Evolutionary conservation across 2,797 vertebrate species (phyloP), one percentile per base, ranked within the genome.

Genomic region (Coendou prehensilis): DNA sequence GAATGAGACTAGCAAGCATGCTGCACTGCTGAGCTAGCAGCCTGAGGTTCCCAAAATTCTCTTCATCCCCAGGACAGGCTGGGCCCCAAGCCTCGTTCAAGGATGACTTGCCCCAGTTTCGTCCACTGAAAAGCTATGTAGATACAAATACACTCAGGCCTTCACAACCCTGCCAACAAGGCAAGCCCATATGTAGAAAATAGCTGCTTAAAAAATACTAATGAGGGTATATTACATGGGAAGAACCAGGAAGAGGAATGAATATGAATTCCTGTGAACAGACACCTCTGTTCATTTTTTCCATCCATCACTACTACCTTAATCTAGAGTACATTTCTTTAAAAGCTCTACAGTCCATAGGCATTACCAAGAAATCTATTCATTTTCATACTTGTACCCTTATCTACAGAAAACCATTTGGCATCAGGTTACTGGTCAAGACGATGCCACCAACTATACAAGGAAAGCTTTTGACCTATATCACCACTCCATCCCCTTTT

Each of bases 381-480:
- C 14, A 75, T 78, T 78, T 92, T 87, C 23, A 14, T 76, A 91
- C 87, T 73, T 95, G 71, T 75, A 59, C 63, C 15, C 30, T n/a
- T 89, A 88, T 90, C 37, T 91, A 95, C 30, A 88, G 95, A 94
- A 87, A 95, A 79, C 61, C 90, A 93, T 82, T 50, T 56, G 41
- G 52, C 59, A 88, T 67, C 15, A 81, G 28, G 63, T 92, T 69
- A 76, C 30, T 75, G 41, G 61, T 88, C 10, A 95, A 85, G 61
- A 95, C 71, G 82, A 97, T 76, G 26, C 7, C 33, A 15, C 63
- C 4, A 4, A 61, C 57, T 83, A 30, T 61, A 83, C 41, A 28
- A 20, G 14, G 57, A 82, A 83, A 15, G 22, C 15, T 61, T 61
- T 30, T 59, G 10, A 33, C 52, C 54, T 56, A 45, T 33, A 93